Evolutionary conservation across 1,140 invertebrate genomes (phyloP).

Genomic region (Hycleus phaleratus): DNA sequence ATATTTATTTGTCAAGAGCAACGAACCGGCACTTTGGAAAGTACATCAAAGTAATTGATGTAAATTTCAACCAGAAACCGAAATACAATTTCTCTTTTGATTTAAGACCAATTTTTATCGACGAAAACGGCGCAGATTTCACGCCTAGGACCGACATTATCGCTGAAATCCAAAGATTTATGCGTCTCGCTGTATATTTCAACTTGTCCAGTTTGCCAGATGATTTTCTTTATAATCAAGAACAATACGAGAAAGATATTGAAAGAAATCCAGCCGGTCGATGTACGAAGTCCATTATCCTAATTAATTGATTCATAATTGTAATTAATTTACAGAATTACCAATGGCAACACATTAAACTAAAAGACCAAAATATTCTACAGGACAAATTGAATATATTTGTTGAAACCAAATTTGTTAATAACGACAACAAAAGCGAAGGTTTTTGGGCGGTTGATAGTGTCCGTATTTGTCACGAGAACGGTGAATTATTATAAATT

Average conservation of each 20-base stretch:
- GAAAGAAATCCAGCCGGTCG: constrained; percentile 19
- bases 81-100: neutral
- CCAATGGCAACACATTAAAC: constrained; percentile 24
- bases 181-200: constrained; percentile 26
- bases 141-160: constrained; percentile 23
- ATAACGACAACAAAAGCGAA: neutral
- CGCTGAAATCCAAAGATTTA: constrained; percentile 20
- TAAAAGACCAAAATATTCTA: constrained; percentile 27
- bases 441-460: constrained; percentile 32
- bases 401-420: constrained; percentile 22
- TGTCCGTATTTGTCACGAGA: constrained; percentile 30
- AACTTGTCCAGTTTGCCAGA: constrained; percentile 22
- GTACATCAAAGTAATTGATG: constrained; percentile 29
- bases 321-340: constrained; percentile 16
- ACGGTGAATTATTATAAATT: constrained; percentile 22
- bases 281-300: constrained; percentile 2
- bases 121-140: constrained; percentile 25
- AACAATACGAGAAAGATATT: constrained; percentile 12
- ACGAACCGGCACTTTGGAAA: constrained; percentile 26
- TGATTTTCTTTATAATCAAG: constrained; percentile 21
- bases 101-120: constrained; percentile 29
- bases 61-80: neutral
- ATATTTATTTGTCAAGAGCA: constrained; percentile 25
- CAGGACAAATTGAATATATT: constrained; percentile 23
- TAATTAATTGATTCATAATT: neutral